phyloP scores from a whole-genome alignment of 2,888 invertebrate species.

The Drosophila maculinotata region DNA sequence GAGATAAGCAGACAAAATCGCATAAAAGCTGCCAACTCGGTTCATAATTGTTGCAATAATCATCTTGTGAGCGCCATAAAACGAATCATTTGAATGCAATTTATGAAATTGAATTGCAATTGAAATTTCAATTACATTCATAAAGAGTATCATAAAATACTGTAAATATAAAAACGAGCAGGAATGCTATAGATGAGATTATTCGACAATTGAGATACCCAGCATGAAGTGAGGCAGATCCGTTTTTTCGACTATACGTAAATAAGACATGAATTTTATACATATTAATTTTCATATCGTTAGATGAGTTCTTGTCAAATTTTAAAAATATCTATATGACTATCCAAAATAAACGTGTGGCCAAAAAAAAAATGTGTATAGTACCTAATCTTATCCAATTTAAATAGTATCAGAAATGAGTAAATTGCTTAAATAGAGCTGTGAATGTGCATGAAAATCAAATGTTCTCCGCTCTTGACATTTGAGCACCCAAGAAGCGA shows the following conservation, averaged over 20 bases:
- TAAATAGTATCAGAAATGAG: too few species aligned
- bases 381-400: too few species aligned
- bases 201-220: neutral
- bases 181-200: neutral
- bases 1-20: conserved; percentile 20
- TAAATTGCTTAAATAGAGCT: neutral
- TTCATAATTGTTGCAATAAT: conserved; percentile 49
- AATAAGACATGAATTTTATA: too few species aligned
- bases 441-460: conserved; percentile 2
- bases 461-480: neutral
- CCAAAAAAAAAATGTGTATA: too few species aligned
- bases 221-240: too few species aligned
- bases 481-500: conserved; percentile 13
- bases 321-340: too few species aligned
- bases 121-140: conserved; percentile 45
- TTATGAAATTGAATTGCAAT: conserved; percentile 60
- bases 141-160: conserved; percentile 2
- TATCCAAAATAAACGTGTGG: too few species aligned
- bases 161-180: neutral
- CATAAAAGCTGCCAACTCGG: conserved; percentile 32
- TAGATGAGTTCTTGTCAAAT: too few species aligned
- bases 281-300: too few species aligned
- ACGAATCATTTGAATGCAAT: conserved; percentile 50
- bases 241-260: too few species aligned
- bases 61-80: conserved; percentile 41